A percentile compares a stretch with the other conserved stretches of the same genome.
Evolutionary conservation across 2,113 vertebrate genomes (phyloP).

Genomic region (Aphelocoma coerulescens): DNA sequence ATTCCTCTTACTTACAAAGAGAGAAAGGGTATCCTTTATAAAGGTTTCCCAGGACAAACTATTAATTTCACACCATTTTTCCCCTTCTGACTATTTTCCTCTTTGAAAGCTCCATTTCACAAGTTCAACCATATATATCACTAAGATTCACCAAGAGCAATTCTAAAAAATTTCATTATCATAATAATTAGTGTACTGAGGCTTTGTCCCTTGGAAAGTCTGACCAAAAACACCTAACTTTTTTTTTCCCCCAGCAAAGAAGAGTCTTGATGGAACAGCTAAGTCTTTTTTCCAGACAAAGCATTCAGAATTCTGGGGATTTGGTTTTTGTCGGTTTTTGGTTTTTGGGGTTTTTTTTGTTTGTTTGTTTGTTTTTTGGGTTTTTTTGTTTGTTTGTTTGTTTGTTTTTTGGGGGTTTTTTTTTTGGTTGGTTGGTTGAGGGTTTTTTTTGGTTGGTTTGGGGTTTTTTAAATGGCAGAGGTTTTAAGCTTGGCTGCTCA

Average conservation of each 20-base stretch:
- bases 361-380: background rate
- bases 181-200: background rate
- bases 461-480: background rate
- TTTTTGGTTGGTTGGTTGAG: rapidly evolving
- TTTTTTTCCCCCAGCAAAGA: background rate
- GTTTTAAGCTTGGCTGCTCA: background rate
- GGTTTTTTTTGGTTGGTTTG: background rate
- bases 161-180: background rate
- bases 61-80: background rate
- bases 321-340: background rate
- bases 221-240: background rate
- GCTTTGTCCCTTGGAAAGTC: background rate
- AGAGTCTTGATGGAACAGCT: background rate
- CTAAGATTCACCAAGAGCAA: background rate
- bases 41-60: background rate
- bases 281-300: background rate
- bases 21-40: background rate
- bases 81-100: background rate
- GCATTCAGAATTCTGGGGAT: background rate
- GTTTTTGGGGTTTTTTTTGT: background rate
- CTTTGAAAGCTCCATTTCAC: background rate
- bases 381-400: too few relatives aligned
- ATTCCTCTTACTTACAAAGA: background rate
- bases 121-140: background rate
- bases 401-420: too few relatives aligned